Percentiles rank a stretch among this genome's conserved stretches.
phyloP scores from a whole-genome alignment of 2,113 vertebrate species.

The Psittacara wagleri region DNA sequence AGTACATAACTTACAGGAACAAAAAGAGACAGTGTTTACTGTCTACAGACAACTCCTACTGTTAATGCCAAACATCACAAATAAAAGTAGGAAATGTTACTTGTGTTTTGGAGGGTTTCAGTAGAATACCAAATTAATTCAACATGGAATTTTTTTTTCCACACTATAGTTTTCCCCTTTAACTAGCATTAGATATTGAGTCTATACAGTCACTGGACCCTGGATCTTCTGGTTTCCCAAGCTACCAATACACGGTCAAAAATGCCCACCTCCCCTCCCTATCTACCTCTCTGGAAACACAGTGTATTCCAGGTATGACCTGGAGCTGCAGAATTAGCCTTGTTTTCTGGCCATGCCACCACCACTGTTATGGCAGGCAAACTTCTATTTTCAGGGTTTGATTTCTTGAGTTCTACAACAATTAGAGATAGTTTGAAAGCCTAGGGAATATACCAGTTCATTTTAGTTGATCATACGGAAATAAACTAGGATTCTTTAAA shows the following conservation, averaged over 20 bases:
- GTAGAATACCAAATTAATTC: neutral
- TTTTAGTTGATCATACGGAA: neutral
- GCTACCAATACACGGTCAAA: neutral
- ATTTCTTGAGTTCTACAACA: neutral
- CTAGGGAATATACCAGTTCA: neutral
- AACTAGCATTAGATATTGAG: neutral
- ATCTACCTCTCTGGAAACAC: neutral
- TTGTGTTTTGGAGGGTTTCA: neutral
- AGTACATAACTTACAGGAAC: neutral
- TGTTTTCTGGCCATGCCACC: neutral
- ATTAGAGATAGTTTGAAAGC: neutral
- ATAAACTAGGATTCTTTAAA: neutral
- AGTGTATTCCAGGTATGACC: rapidly evolving
- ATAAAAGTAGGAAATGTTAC: neutral
- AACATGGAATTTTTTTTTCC: neutral
- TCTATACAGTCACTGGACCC: neutral
- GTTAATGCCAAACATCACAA: neutral
- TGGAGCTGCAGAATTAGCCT: neutral
- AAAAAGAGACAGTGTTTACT: neutral
- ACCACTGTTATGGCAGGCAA: neutral
- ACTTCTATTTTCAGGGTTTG: neutral
- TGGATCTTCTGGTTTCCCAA: neutral
- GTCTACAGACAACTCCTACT: neutral
- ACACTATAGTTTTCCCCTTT: neutral
- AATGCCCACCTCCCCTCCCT: rapidly evolving